phyloP scores from a whole-genome alignment of 2,888 invertebrate species.

The Dorcus hopei region DNA sequence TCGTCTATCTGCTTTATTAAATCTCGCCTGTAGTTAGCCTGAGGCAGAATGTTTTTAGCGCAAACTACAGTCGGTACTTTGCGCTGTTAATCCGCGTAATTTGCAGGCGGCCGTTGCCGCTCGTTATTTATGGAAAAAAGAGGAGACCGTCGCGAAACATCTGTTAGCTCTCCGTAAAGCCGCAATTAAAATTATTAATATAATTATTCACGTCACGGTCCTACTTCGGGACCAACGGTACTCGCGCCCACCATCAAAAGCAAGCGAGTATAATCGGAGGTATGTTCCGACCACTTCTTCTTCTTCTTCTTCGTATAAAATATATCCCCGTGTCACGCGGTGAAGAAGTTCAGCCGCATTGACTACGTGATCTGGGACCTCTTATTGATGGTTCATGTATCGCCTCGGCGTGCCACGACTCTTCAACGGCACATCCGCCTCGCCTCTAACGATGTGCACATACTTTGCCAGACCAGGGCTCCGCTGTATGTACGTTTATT shows the following conservation, averaged over 20 bases:
- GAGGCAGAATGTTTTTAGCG: not conserved
- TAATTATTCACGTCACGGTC: slow-evolving; percentile 6
- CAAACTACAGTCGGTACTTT: not conserved
- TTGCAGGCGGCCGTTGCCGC: slow-evolving; percentile 6
- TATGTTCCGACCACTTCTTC: not conserved
- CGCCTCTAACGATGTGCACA: slow-evolving; percentile 15
- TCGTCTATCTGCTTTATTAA: not conserved
- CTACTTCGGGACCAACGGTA: slow-evolving; percentile 1
- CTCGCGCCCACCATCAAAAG: slow-evolving; percentile 1
- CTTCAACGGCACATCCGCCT: slow-evolving; percentile 12
- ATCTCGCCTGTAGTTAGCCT: not conserved
- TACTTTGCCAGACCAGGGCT: slow-evolving; percentile 6
- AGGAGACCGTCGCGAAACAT: not conserved
- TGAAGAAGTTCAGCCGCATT: slow-evolving; percentile 14
- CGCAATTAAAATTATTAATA: slow-evolving; percentile 1
- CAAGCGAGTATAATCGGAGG: not conserved
- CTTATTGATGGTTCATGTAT: slow-evolving; percentile 16
- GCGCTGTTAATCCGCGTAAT: slow-evolving; percentile 11
- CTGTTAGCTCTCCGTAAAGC: not conserved
- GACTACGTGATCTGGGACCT: slow-evolving; percentile 20
- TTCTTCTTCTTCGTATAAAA: slow-evolving; percentile 12
- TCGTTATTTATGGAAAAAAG: not conserved
- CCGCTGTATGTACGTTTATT: not conserved
- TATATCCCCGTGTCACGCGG: slow-evolving; percentile 11
- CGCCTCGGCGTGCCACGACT: slow-evolving; percentile 15